Conservation (phyloP, 2,113 vertebrate genomes). For the Rhizomys pruinosus region DNA sequence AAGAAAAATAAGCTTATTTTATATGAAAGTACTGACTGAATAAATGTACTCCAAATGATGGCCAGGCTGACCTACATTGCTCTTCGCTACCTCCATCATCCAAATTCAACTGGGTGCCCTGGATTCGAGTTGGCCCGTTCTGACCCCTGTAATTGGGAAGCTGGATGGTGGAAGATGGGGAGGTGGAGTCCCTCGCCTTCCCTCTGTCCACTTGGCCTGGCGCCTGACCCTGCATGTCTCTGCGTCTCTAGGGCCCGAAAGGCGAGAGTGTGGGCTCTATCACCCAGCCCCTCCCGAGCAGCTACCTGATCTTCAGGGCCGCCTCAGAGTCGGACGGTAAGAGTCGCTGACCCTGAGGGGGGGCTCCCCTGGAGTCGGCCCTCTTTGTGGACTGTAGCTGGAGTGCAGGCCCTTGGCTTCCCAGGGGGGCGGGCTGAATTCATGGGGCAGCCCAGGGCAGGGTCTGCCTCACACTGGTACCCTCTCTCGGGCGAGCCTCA, state of each 20-base stretch:
- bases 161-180: neutral
- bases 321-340: constrained; percentile 96
- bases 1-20: too few relatives aligned
- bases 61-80: neutral
- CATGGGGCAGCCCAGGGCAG: neutral
- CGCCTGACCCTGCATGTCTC: neutral
- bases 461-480: neutral
- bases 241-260: constrained; percentile 92
- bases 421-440: neutral
- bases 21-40: neutral
- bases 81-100: neutral
- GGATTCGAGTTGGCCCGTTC: neutral
- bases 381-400: too few relatives aligned
- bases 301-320: constrained; percentile 98
- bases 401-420: neutral
- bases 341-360: rapidly evolving
- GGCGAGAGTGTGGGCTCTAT: constrained; percentile 98
- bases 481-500: neutral
- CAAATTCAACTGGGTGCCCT: neutral
- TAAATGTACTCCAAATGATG: neutral
- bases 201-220: too few relatives aligned
- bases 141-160: neutral
- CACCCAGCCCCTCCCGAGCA: constrained; percentile 98
- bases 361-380: rapidly evolving
- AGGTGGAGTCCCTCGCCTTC: rapidly evolving